Evolutionary conservation across 2,797 vertebrate genomes (phyloP).

Genomic region (Odontamblyopus lacepedii): DNA sequence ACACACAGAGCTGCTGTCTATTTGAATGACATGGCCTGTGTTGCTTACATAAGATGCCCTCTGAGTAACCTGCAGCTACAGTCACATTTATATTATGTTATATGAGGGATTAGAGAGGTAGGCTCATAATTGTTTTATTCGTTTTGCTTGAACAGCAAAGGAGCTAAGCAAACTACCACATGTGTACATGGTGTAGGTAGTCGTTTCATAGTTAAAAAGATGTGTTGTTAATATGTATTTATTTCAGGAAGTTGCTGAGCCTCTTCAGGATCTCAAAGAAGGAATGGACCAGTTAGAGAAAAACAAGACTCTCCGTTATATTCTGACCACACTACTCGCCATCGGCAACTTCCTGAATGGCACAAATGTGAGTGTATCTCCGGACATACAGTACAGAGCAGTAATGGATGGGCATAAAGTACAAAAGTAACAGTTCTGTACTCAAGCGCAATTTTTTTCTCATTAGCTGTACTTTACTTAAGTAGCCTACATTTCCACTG

Average conservation of each 20-base stretch:
- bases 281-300: slow-evolving; percentile 98
- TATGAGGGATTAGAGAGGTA: neutral
- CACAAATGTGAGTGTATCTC: slow-evolving; percentile 86
- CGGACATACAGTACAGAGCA: slow-evolving; percentile 6
- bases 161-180: neutral
- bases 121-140: neutral
- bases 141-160: neutral
- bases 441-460: no score
- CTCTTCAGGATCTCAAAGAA: slow-evolving; percentile 95
- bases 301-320: slow-evolving; percentile 92
- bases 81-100: neutral
- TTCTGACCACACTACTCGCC: slow-evolving; percentile 92
- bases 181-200: neutral
- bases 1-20: slow-evolving; percentile 7
- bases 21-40: slow-evolving; percentile 14
- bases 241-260: slow-evolving; percentile 94
- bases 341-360: slow-evolving; percentile 98
- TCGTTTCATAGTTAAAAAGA: neutral
- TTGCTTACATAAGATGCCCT: neutral
- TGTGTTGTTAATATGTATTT: slow-evolving; percentile 2
- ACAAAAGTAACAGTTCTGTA: no score
- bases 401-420: neutral
- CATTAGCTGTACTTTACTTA: neutral
- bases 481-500: no score
- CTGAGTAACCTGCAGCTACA: neutral